phyloP scores from a whole-genome alignment of 2,113 vertebrate genomes.

The Thamnophis sirtalis region DNA sequence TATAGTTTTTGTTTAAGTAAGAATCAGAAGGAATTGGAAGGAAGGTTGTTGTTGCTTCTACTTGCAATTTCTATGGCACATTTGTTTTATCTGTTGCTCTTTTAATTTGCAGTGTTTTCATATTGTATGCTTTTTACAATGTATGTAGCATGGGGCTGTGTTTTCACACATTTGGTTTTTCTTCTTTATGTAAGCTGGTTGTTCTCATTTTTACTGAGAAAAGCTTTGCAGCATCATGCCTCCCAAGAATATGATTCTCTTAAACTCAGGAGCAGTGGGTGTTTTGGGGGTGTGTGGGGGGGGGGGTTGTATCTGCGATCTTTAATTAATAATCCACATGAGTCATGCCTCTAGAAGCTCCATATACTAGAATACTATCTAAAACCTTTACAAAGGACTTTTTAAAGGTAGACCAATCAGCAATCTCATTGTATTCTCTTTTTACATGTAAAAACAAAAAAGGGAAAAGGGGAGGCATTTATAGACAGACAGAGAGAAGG shows the following conservation, averaged over 20 bases:
- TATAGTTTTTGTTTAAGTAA: background rate
- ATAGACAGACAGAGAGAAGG: background rate
- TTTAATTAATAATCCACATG: conserved; percentile 43
- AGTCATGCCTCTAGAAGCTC: conserved; percentile 21
- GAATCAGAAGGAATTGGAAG: background rate
- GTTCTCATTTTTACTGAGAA: background rate
- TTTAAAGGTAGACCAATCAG: background rate
- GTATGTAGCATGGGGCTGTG: background rate
- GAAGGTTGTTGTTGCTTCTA: background rate
- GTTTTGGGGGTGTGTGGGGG: too few relatives aligned
- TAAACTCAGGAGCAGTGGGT: conserved; percentile 26
- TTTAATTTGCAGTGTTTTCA: too few relatives aligned
- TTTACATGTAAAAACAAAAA: background rate
- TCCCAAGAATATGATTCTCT: conserved; percentile 50
- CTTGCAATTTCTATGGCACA: background rate
- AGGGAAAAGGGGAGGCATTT: background rate
- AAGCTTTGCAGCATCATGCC: conserved; percentile 40
- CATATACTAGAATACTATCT: background rate
- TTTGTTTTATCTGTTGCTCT: background rate
- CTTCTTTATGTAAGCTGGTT: conserved; percentile 36
- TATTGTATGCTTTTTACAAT: background rate
- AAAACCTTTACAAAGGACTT: conserved; percentile 24
- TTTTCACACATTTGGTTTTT: background rate
- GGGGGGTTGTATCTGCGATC: conserved; percentile 44
- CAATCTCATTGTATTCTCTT: conserved; percentile 22